Evolutionary conservation across 1,140 invertebrate genomes (phyloP).

Genomic region (Papilio machaon): DNA sequence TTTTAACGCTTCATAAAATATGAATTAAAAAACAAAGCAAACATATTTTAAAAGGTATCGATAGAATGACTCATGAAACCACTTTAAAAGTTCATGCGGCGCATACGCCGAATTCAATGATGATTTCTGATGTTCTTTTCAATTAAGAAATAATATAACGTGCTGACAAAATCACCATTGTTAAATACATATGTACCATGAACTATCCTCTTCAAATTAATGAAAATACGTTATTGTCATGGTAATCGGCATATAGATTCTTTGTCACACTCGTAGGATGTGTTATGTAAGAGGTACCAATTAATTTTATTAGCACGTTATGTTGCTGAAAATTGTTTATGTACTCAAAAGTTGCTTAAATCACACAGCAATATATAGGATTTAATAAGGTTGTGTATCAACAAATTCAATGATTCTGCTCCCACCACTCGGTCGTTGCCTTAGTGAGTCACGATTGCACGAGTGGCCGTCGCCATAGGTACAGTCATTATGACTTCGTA

Average conservation of each 20-base stretch:
- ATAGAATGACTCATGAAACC: neutral
- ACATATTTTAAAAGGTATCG: neutral
- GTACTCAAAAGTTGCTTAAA: neutral
- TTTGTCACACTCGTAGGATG: neutral
- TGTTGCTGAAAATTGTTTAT: neutral
- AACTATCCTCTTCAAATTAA: neutral
- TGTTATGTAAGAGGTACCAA: neutral
- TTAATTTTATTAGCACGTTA: neutral
- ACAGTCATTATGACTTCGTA: slow-evolving; percentile 41
- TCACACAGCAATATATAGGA: slow-evolving; percentile 1
- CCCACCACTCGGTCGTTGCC: slow-evolving; percentile 62
- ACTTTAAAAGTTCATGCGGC: neutral
- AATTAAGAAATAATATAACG: slow-evolving; percentile 4
- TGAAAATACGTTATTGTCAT: neutral
- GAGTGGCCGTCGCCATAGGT: slow-evolving; percentile 47
- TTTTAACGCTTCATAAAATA: neutral
- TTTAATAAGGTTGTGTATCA: neutral
- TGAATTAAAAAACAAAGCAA: neutral
- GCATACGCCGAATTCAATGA: slow-evolving; percentile 5
- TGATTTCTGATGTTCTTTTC: slow-evolving; percentile 8
- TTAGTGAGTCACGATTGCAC: slow-evolving; percentile 63
- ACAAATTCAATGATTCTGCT: slow-evolving; percentile 40
- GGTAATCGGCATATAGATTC: neutral
- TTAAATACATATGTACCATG: neutral
- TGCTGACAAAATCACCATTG: neutral